phyloP scores from a whole-genome alignment of 2,888 invertebrate genomes.

The Rhodophaea formosa region DNA sequence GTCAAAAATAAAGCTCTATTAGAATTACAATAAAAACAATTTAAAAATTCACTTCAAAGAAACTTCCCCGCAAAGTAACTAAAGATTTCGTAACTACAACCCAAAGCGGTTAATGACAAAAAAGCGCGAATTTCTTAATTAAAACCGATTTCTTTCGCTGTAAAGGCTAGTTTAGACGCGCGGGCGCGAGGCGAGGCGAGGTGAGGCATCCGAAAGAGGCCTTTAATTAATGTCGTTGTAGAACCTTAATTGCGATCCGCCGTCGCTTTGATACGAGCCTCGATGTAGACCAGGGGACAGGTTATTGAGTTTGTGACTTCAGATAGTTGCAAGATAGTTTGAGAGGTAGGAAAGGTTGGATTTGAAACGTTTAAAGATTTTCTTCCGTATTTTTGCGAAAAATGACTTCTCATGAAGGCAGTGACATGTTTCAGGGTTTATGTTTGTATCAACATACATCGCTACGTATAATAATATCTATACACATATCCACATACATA shows the following conservation, averaged over 20 bases:
- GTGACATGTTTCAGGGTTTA: no score
- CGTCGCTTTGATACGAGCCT: constrained; percentile 55
- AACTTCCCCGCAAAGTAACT: neutral
- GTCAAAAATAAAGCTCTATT: no score
- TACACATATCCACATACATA: no score
- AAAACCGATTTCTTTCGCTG: constrained; percentile 55
- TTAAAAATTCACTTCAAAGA: neutral
- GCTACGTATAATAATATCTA: no score
- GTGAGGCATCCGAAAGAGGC: constrained; percentile 48
- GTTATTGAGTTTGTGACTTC: neutral
- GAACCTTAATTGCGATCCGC: constrained; percentile 66
- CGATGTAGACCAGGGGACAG: constrained; percentile 17
- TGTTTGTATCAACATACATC: no score
- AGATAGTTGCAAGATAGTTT: neutral
- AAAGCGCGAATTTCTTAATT: constrained; percentile 63
- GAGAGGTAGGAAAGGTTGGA: neutral
- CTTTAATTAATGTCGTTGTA: constrained; percentile 74
- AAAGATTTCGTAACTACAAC: constrained; percentile 15
- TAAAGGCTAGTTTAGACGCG: constrained; percentile 67
- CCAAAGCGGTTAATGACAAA: constrained; percentile 29
- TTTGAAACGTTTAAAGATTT: no score
- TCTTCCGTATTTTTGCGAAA: no score
- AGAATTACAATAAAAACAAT: neutral
- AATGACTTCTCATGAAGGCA: no score
- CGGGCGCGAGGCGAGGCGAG: constrained; percentile 36